Evolutionary conservation across 2,888 invertebrate species (phyloP).

Genomic region (Volucella inanis): DNA sequence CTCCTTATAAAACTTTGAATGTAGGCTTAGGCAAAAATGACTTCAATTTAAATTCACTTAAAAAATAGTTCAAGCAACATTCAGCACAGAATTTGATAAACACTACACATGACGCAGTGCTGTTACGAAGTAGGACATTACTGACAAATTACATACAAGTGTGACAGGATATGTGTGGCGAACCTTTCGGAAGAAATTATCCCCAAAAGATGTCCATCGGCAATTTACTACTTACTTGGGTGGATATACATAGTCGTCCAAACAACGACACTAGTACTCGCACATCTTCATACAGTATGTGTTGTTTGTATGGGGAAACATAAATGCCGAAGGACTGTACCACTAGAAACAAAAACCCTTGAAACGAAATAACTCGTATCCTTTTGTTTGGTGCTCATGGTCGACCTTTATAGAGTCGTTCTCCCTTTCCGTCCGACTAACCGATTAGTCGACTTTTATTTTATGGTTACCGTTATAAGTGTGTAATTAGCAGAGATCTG

Average conservation of each 20-base stretch:
- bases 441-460: slow-evolving; percentile 63
- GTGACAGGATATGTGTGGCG: slow-evolving; percentile 14
- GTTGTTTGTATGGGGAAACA: background rate
- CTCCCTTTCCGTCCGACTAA: slow-evolving; percentile 34
- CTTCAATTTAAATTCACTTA: too few relatives aligned
- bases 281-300: too few relatives aligned
- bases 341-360: slow-evolving; percentile 12
- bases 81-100: background rate
- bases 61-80: too few relatives aligned
- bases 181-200: slow-evolving; percentile 36
- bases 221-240: slow-evolving; percentile 42
- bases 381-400: background rate
- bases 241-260: background rate
- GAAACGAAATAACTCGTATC: slow-evolving; percentile 1
- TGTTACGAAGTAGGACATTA: slow-evolving; percentile 1
- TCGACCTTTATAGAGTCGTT: slow-evolving; percentile 31
- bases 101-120: background rate
- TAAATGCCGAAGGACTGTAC: slow-evolving; percentile 19
- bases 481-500: slow-evolving; percentile 61
- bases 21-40: too few relatives aligned
- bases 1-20: too few relatives aligned
- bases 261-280: too few relatives aligned
- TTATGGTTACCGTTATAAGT: slow-evolving; percentile 65
- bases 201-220: slow-evolving; percentile 34
- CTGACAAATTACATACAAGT: slow-evolving; percentile 35